A percentile compares a stretch with the other conserved stretches of the same genome.
These are phyloP conservation scores for Gopherus flavomarginatus DNA, from an alignment of 2,113 vertebrate species.

Conservation along the genomic window DNA sequence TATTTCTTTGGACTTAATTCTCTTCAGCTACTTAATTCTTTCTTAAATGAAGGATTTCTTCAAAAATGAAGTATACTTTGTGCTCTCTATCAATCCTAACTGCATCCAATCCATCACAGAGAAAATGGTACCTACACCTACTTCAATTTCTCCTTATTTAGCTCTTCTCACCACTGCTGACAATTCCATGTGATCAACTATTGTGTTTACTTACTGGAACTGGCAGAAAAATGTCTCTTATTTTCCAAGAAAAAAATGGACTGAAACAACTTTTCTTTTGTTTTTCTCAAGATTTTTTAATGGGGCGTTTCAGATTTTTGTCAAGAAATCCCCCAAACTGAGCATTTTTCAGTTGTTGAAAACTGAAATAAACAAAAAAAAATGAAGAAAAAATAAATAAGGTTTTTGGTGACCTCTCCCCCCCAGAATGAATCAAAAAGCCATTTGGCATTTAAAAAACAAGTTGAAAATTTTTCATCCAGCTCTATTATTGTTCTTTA, in stretches of 20 bases:
- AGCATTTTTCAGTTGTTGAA: no score
- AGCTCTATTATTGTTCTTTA: background rate
- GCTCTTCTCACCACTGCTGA: background rate
- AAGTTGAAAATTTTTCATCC: background rate
- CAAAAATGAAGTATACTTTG: background rate
- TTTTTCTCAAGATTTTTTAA: no score
- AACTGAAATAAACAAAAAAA: no score
- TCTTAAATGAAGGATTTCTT: background rate
- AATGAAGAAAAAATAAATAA: background rate
- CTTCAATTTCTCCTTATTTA: background rate
- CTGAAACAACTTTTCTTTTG: no score
- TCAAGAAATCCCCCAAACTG: no score
- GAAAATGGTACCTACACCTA: background rate
- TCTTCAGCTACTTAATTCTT: background rate
- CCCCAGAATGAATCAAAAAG: background rate
- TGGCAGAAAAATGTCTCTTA: background rate
- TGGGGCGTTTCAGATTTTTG: no score
- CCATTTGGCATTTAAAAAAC: background rate
- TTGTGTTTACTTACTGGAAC: background rate
- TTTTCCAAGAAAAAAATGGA: no score
- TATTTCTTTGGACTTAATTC: background rate
- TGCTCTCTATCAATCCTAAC: background rate
- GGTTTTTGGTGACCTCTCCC: background rate
- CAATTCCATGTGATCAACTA: background rate
- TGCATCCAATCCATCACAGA: background rate